These are phyloP conservation scores for Cynocephalus volans DNA, from an alignment of 2,113 vertebrate species.

Conservation along the genomic window DNA sequence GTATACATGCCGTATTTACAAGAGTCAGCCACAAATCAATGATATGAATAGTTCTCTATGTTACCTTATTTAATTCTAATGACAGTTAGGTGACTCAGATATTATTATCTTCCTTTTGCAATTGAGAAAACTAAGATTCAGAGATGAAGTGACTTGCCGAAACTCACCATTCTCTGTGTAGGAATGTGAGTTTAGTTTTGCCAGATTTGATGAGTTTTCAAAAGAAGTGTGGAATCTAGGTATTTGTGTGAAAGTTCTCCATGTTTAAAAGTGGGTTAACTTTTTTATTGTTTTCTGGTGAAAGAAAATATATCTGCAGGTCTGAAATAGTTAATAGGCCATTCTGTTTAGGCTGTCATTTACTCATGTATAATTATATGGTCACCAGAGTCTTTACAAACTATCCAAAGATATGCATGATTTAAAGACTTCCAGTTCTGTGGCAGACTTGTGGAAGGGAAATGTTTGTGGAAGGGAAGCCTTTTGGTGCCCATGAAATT, in stretches of 20 bases:
- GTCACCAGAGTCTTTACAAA: background rate
- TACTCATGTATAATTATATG: background rate
- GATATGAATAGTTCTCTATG: background rate
- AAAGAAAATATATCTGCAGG: background rate
- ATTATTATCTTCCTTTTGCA: background rate
- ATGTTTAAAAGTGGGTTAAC: background rate
- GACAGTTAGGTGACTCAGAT: background rate
- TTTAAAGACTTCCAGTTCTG: background rate
- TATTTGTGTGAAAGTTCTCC: background rate
- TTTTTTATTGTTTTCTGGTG: slow-evolving; percentile 2
- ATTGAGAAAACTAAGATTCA: background rate
- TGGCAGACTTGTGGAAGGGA: background rate
- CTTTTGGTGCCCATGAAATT: background rate
- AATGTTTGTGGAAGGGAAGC: background rate
- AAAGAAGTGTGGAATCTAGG: background rate
- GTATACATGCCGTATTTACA: background rate
- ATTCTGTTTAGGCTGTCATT: background rate
- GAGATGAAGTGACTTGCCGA: background rate
- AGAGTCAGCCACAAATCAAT: background rate
- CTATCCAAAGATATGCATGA: background rate
- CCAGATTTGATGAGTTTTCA: background rate
- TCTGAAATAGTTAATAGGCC: background rate
- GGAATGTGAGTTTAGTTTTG: slow-evolving; percentile 7
- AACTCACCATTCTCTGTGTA: background rate
- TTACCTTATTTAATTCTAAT: background rate